Conservation (phyloP, 2,888 invertebrate genomes). For the Aproaerema taeniolella region DNA sequence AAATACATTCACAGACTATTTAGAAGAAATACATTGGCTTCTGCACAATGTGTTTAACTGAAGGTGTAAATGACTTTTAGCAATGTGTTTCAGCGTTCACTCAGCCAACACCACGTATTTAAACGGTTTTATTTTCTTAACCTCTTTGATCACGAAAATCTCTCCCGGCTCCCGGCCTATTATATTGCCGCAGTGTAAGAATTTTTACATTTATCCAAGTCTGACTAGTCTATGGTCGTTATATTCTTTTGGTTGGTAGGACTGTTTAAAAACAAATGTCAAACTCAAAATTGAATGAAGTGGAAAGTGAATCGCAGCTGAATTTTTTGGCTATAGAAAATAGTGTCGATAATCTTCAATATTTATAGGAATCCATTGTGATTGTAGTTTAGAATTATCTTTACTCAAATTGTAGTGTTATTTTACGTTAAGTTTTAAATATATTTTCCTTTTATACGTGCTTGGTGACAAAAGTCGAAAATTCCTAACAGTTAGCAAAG, state of each 20-base stretch:
- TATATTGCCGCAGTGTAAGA: too few relatives aligned
- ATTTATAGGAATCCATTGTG: constrained; percentile 53
- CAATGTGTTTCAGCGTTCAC: too few relatives aligned
- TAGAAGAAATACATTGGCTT: too few relatives aligned
- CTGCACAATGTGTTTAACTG: too few relatives aligned
- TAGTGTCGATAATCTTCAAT: constrained; percentile 50
- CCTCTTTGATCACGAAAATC: too few relatives aligned
- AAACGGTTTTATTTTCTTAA: too few relatives aligned
- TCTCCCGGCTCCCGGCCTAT: too few relatives aligned
- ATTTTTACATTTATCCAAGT: constrained; percentile 10
- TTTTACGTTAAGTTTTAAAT: constrained; percentile 37
- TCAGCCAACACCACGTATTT: too few relatives aligned
- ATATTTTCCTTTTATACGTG: constrained; percentile 51
- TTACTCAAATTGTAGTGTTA: constrained; percentile 43
- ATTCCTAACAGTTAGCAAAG: constrained; percentile 40
- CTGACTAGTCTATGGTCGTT: constrained; percentile 1
- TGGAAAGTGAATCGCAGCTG: constrained; percentile 45
- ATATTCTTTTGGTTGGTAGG: constrained; percentile 6
- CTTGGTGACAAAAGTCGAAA: constrained; percentile 43
- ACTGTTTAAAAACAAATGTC: constrained; percentile 19
- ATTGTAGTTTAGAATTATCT: constrained; percentile 38
- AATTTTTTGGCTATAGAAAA: constrained; percentile 53
- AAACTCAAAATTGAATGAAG: constrained; percentile 48
- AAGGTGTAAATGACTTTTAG: too few relatives aligned
- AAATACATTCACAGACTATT: too few relatives aligned